Evolutionary conservation across 2,113 vertebrate species (phyloP), one percentile per base, ranked within the genome.

Genomic region (Chunga burmeisteri): DNA sequence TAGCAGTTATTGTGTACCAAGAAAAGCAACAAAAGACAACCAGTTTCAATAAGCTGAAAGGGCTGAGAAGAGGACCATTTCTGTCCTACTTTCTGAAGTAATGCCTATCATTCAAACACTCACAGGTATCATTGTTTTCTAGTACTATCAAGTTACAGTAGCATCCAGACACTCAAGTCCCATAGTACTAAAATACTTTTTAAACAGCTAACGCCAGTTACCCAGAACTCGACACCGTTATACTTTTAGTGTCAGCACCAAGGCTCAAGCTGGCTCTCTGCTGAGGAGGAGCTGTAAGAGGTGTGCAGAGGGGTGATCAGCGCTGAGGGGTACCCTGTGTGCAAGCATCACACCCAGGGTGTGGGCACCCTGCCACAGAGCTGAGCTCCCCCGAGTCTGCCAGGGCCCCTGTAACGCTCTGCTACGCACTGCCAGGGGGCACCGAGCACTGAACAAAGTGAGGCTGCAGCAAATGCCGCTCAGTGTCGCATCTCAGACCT

Each of bases 1-100:
- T 96, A 96, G 96, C 52, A 84, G 96, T 78, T 92, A 73, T 81
- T 88, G 95, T 91, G 83, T 91, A 81, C 59, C 93, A 92, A 88
- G 90, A 49, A 73, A 93, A 96, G 95, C 58, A 84, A 93, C 42
- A 71, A 75, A 81, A 96, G 78, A 91, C 67, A 93, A 95, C 61
- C 53, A 86, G 70, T 80, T 95, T 94, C 93, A 86, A 81, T 90
- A 81, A 88, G 23, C 81, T 90, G 68, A 34, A 78, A 72, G 36
- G 67, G 26, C 71, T 93, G 63, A 81, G 86, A 83, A 83, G 83
- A 73, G 38, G 30, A 44, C 11, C 23, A 66, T 94, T 97, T 97
- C 83, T 92, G 34, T 91, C 62, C 55, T 95, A 85, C 79, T 81
- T 86, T 97, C 85, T 90, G 87, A 96, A 96, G 68, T 68, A 92